Base-by-base conservation (phyloP, 2,113 vertebrate genomes). In the Zapornia atra region DNA sequence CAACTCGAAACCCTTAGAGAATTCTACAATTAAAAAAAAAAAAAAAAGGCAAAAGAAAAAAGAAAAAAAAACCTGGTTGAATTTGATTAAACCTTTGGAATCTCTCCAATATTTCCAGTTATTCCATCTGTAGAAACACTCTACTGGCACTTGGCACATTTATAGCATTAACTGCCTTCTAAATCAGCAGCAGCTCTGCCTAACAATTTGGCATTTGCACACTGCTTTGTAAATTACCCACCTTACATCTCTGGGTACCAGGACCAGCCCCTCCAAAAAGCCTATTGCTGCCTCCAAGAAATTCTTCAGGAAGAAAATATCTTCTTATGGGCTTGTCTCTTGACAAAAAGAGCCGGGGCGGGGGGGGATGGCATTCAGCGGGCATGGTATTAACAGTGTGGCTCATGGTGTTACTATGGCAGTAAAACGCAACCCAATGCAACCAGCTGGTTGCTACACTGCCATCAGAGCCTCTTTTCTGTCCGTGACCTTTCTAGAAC, bases 81-180 rank as follows among this genome's bases (percentile, higher is more conserved):
- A 97, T 97, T 96, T 97, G 97, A 97, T 97, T 97, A 97, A 97
- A 97, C 91, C 91, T 95, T 96, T 97, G 97, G 96, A 97, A 83
- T 29, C 87, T 75, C 72, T 97, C 97, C 97, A 97, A 97, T 96
- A 97, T 97, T 97, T 96, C 95, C 96, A 97, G 97, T 97, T 97
- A 97, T 97, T 97, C 97, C 97, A 97, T 97, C 97, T 97, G 97
- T 93, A 97, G 96, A 97, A 97, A 97, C 96, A 96, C 96, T 97
- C 97, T 96, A 96, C 96, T 85, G 91, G 96, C 95, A 96, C 96
- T 97, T 97, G 97, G 97, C 96, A 97, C 97, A 96, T 82, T 92
- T 92, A 90, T 88, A 97, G 96, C 94, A 96, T 97, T 97, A 96
- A 95, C 97, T 97, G 96, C 97, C 95, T 97, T 96, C 95, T 95